phyloP scores from a whole-genome alignment of 2,113 vertebrate genomes.

The Nibea albiflora region DNA sequence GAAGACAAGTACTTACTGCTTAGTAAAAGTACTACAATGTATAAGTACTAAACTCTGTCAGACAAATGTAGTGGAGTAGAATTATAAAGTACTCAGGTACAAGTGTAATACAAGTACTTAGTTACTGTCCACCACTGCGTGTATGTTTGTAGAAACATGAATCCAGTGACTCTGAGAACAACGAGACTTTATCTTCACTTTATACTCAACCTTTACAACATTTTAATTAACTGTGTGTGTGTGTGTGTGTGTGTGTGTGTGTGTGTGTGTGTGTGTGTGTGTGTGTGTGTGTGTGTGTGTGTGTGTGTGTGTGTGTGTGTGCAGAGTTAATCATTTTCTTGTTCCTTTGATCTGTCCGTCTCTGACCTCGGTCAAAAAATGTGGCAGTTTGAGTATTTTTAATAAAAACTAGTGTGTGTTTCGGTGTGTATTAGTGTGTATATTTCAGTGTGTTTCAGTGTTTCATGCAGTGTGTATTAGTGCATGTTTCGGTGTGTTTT shows the following conservation, averaged over 20 bases:
- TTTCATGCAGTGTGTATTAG: background rate
- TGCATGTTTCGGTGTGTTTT: background rate
- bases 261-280: background rate
- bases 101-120: no score
- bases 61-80: no score
- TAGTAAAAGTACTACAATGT: no score
- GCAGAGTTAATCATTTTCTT: conserved; percentile 17
- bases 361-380: conserved; percentile 42
- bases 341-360: conserved; percentile 39
- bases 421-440: background rate
- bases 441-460: background rate
- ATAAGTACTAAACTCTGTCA: no score
- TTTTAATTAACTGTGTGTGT: conserved; percentile 28
- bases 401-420: conserved; percentile 29
- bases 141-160: no score
- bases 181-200: conserved; percentile 16
- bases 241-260: conserved; percentile 18
- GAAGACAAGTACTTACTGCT: no score
- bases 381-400: conserved; percentile 37
- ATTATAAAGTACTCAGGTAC: no score
- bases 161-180: background rate
- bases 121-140: no score
- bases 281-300: conserved; percentile 18
- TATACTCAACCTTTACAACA: conserved; percentile 6
- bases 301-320: conserved; percentile 10